These are phyloP conservation scores for Apomyelois bistriatella DNA, from an alignment of 2,888 invertebrate genomes.

Conservation along the genomic window DNA sequence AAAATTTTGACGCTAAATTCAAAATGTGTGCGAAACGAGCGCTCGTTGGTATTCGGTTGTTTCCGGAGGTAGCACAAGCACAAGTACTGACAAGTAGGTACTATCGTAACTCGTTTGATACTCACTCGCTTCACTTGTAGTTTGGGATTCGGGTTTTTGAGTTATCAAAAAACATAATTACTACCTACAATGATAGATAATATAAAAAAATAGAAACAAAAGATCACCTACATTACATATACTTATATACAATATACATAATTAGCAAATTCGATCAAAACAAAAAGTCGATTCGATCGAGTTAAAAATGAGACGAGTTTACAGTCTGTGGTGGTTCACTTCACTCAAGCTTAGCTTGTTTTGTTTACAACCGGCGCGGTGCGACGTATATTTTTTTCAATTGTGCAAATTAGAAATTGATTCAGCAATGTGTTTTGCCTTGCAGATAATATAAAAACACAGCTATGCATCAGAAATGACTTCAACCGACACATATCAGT, in stretches of 20 bases:
- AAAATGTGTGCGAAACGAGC: neutral
- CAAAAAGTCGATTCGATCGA: no score
- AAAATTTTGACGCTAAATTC: conserved; percentile 1
- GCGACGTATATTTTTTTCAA: neutral
- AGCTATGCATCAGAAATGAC: conserved; percentile 50
- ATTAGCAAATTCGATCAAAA: no score
- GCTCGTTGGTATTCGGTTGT: neutral
- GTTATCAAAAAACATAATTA: no score
- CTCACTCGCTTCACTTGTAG: no score
- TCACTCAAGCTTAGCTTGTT: neutral
- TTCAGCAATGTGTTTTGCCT: conserved; percentile 8
- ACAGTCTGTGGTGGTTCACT: neutral
- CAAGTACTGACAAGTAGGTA: neutral
- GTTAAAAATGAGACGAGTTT: neutral
- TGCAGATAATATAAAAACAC: conserved; percentile 29
- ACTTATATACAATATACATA: no score
- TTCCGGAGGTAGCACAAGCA: neutral
- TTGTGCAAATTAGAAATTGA: neutral
- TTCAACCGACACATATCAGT: conserved; percentile 88
- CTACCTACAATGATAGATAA: no score
- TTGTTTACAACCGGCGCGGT: neutral
- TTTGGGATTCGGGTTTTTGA: no score
- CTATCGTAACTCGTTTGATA: neutral
- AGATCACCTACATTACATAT: no score
- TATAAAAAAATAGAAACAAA: no score